These are phyloP conservation scores for Blennius ocellaris DNA, from an alignment of 2,113 vertebrate species.

Conservation along the genomic window DNA sequence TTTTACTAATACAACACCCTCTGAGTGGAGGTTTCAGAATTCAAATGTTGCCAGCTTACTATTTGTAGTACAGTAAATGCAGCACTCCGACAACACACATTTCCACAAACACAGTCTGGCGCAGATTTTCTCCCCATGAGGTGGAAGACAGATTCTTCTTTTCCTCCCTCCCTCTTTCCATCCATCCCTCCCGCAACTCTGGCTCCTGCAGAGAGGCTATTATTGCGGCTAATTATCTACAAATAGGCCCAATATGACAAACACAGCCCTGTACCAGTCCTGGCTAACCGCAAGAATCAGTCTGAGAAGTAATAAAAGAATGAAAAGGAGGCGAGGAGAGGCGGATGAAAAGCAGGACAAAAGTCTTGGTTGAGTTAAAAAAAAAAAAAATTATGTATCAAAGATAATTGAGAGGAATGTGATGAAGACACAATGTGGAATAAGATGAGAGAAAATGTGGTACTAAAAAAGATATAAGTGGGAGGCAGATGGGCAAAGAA, in stretches of 20 bases:
- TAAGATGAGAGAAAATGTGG: conserved; percentile 59
- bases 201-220: conserved; percentile 77
- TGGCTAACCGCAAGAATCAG: conserved; percentile 68
- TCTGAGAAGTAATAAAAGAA: conserved; percentile 55
- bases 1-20: conserved; percentile 47
- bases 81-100: conserved; percentile 42
- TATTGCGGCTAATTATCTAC: conserved; percentile 85
- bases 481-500: conserved; percentile 72
- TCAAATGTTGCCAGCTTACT: conserved; percentile 49
- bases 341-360: conserved; percentile 61
- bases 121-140: conserved; percentile 73
- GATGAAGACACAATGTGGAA: conserved; percentile 61
- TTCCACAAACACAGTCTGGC: conserved; percentile 56
- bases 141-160: conserved; percentile 70
- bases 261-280: conserved; percentile 69
- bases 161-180: conserved; percentile 51
- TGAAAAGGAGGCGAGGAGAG: conserved; percentile 46
- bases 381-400: conserved; percentile 40
- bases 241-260: conserved; percentile 82
- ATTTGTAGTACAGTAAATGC: conserved; percentile 58
- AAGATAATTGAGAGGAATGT: conserved; percentile 62
- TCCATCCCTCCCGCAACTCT: conserved; percentile 61
- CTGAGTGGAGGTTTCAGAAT: conserved; percentile 36
- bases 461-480: conserved; percentile 63
- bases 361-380: conserved; percentile 49